Evolutionary conservation across 1,140 invertebrate species (phyloP).

Genomic region (Lepidostoma basale): DNA sequence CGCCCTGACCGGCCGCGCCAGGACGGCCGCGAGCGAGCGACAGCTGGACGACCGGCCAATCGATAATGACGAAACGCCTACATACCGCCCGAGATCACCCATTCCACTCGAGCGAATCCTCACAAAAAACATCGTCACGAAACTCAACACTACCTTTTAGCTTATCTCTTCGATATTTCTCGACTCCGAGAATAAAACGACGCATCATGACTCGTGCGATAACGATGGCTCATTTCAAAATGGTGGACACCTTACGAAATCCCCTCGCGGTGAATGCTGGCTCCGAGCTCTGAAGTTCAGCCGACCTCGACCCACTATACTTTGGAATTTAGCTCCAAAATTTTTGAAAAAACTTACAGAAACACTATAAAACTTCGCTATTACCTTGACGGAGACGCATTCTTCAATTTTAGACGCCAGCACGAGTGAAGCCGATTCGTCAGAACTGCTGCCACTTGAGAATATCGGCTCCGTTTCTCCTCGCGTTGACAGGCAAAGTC

Average conservation of each 20-base stretch:
- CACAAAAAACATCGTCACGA: slow-evolving; percentile 2
- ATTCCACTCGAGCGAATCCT: slow-evolving; percentile 30
- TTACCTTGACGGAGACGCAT: slow-evolving; percentile 67
- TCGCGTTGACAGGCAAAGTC: slow-evolving; percentile 66
- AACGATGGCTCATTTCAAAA: slow-evolving; percentile 62
- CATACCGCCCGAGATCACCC: slow-evolving; percentile 46
- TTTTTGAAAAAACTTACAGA: background rate
- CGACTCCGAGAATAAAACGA: slow-evolving; percentile 41
- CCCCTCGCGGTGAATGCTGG: slow-evolving; percentile 50
- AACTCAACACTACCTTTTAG: background rate
- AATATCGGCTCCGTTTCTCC: slow-evolving; percentile 62
- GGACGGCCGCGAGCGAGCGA: slow-evolving; percentile 41
- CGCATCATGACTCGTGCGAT: slow-evolving; percentile 51
- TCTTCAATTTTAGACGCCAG: slow-evolving; percentile 65
- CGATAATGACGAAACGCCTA: slow-evolving; percentile 57
- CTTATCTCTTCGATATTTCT: slow-evolving; percentile 2
- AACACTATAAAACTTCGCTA: slow-evolving; percentile 42
- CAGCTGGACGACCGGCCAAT: slow-evolving; percentile 59
- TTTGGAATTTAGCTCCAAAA: slow-evolving; percentile 11
- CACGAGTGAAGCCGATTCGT: slow-evolving; percentile 60
- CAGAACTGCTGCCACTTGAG: slow-evolving; percentile 47
- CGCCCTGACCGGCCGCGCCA: slow-evolving; percentile 45
- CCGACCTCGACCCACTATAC: slow-evolving; percentile 32
- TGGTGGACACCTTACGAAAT: slow-evolving; percentile 64
- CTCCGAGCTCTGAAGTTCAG: slow-evolving; percentile 24